phyloP scores from a whole-genome alignment of 1,140 invertebrate genomes.

The Spodoptera litura region DNA sequence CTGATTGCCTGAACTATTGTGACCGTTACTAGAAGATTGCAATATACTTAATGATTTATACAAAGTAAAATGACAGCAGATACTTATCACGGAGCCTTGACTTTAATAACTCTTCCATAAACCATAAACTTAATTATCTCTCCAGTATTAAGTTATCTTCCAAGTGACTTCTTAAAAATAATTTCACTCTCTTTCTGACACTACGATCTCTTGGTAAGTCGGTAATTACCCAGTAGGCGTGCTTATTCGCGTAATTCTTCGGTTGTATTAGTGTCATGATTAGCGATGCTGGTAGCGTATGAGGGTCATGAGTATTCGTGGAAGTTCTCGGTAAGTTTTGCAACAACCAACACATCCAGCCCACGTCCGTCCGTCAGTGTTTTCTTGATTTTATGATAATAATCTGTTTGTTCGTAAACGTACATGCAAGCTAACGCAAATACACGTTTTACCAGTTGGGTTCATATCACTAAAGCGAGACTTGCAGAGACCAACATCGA shows the following conservation, averaged over 20 bases:
- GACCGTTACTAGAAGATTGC: slow-evolving; percentile 52
- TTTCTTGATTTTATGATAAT: slow-evolving; percentile 48
- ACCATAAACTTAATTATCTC: not conserved
- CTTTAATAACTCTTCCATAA: slow-evolving; percentile 7
- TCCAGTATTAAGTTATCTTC: slow-evolving; percentile 1
- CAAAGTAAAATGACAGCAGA: slow-evolving; percentile 22
- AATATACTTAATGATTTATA: slow-evolving; percentile 66
- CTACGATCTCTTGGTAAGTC: slow-evolving; percentile 42
- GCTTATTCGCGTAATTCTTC: slow-evolving; percentile 45
- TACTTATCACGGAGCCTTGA: slow-evolving; percentile 29
- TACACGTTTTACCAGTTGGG: not conserved
- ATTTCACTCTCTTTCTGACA: slow-evolving; percentile 50
- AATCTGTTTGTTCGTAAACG: not conserved
- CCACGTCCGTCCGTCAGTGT: slow-evolving; percentile 61
- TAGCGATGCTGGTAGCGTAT: slow-evolving; percentile 67
- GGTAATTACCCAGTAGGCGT: slow-evolving; percentile 54
- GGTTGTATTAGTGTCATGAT: slow-evolving; percentile 72
- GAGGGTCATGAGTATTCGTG: slow-evolving; percentile 68
- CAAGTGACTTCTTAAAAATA: slow-evolving; percentile 10
- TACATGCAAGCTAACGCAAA: not conserved
- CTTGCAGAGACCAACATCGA: slow-evolving; percentile 6
- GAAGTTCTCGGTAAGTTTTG: slow-evolving; percentile 64
- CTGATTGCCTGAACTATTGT: slow-evolving; percentile 50
- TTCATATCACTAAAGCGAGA: not conserved
- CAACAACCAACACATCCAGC: slow-evolving; percentile 63